Base-by-base conservation (phyloP, 2,113 vertebrate species). In the Noctilio leporinus region DNA sequence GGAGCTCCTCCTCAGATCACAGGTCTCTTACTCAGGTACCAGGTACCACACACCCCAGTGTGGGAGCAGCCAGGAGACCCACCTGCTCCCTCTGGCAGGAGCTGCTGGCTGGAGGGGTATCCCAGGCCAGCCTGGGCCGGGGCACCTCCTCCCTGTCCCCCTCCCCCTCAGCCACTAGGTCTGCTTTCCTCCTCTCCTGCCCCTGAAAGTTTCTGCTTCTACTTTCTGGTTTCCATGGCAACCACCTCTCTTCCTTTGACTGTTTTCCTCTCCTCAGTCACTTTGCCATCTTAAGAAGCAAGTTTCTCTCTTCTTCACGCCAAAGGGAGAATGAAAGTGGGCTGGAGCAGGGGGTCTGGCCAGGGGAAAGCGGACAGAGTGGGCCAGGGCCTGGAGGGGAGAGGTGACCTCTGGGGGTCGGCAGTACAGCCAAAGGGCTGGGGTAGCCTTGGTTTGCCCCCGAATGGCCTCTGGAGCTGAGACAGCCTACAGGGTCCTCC, bases 161-260 rank as follows among this genome's bases (percentile, higher is more conserved):
- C 0, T 3, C 0, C 3, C 40, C 64, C 64, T 83, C 45, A 3
- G 28, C 59, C 10, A 28, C 45, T 20, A 10, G 43, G 40, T 64
- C 70, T 55, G 35, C 51, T 95, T 93, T 82, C 91, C 96, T 97
- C 90, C 95, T 12, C 53, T 95, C 82, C 53, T 7, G 65, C 64
- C 89, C 84, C 96, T 97, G 81, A 96, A 98, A 98, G 98, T 98
- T 98, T 98, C 98, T 97, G 97, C 97, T 98, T 96, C 96, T 86
- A 95, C 97, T 96, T 97, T 2, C 22, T 35, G 15, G 98, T 98
- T 98, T 96, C 98, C 93, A 20, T 97, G 97, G 98, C 97, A 98
- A 98, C 98, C 90, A 95, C 95, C 94, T 98, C 98, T 98, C 98
- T 96, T 97, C 96, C 95, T 95, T 94, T 95, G 91, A 86, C 91